Evolutionary conservation across 2,888 invertebrate genomes (phyloP), one percentile per base, ranked within the genome.

Genomic region (Acheta domesticus): DNA sequence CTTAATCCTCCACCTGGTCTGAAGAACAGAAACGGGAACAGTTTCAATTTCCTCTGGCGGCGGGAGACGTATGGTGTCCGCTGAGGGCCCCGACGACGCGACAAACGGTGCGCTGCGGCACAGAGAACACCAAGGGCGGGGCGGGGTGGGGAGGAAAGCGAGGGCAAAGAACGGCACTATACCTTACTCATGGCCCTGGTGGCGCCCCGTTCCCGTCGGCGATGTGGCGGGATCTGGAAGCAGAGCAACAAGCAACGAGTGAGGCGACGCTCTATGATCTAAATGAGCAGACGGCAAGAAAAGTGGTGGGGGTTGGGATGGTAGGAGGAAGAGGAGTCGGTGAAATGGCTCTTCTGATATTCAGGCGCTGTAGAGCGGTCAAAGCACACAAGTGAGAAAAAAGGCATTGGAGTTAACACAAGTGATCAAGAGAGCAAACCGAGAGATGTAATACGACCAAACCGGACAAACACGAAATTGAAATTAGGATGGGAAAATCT

Each of bases 131-230:
- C 8, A 36, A 36, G 5, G 8, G 36, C 36, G 23, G 8, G 36
- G 36, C 8, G 36, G 1, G 5, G 8, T 36, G 36, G 5, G 36
- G 36, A 36, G 36, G 36, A 36, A 36, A 36, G 36, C 36, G 5
- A 36, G 8, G 62, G 50, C 75, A 80, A 75, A 79, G 76, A n/a
- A 21, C 80, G 81, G 79, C 74, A 36, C 85, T 85, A n/a, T 85
- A 87, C 87, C 87, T 87, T 87, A 85, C 85, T 87, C 87, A 87
- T 87, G 85, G 86, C 86, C 86, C 86, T 86, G 87, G 84, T 86
- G 85, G 23, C 81, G 77, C 11, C 74, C 21, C 83, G 85, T 83
- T 86, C 86, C 86, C 86, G 86, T 20, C 80, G 21, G 21, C 20
- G 62, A 76, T 76, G 73, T 74, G 48, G 48, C 73, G 48, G 48